Base-by-base conservation (phyloP, 2,888 invertebrate species). In the Catocala fraxini region DNA sequence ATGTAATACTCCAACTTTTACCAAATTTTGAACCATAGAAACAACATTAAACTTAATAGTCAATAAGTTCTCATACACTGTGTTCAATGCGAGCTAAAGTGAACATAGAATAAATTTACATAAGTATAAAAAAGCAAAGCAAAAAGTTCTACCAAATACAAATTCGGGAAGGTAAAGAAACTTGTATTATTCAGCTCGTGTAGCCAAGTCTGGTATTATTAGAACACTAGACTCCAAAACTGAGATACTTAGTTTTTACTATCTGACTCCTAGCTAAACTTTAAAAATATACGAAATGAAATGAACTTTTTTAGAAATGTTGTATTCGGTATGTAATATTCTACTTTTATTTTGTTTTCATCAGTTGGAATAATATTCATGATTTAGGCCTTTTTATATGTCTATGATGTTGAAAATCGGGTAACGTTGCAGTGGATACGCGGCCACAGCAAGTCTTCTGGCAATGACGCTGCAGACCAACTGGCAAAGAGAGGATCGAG, bases 241-340 rank as follows among this genome's bases (percentile, higher is more conserved):
- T 73, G 55, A 42, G 61, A 69, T 65, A 68, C 77, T 81, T 82
- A 79, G 63, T 68, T 82, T 82, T 79, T 81, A 82, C 67, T 71
- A 65, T 71, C 68, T 66, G 42, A 59, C 53, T 64, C 46, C 13
- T 55, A 4, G 66, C 25, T 47, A 55, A 75, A 79, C 57, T 79
- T 77, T 73, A 62, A 80, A 80, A 77, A 76, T 77, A 71, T 73
- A 65, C 58, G 39, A 43, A 41, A 51, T 41, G 55, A 71, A 73
- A 69, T 65, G 66, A 75, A 78, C 60, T 46, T 68, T 59, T 62
- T 56, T 54, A 25, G 55, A 72, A 73, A 63, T 43, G 63, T 62
- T 64, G 47, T 54, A 51, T 48, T 43, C 10, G 15, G 3, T 46
- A 46, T 46, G 15, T 25, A 15, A 45, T 42, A n/a, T 42, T n/a